phyloP scores from a whole-genome alignment of 2,113 vertebrate genomes.

The Psilopogon haemacephalus region DNA sequence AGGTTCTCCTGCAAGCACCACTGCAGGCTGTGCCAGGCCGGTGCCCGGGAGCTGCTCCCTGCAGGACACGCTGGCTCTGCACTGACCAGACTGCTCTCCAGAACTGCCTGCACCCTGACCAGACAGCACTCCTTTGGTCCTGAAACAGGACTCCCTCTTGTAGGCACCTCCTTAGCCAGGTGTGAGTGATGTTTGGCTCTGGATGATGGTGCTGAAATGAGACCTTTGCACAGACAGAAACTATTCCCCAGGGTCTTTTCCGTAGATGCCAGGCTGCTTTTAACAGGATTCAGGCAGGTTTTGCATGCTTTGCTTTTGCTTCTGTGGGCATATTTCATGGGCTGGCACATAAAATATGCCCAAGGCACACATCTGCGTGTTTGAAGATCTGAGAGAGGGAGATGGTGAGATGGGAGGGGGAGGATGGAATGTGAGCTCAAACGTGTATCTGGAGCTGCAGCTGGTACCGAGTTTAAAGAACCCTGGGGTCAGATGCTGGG shows the following conservation, averaged over 20 bases:
- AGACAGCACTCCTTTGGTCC: neutral
- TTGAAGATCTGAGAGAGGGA: neutral
- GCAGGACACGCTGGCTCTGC: neutral
- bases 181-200: neutral
- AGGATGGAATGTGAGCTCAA: neutral
- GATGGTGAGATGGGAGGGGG: fast-evolving
- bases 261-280: neutral
- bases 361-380: neutral
- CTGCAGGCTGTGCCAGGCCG: neutral
- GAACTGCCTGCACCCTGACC: neutral
- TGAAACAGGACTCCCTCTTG: neutral
- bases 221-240: neutral
- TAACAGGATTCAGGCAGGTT: neutral
- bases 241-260: neutral
- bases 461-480: neutral
- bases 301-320: neutral
- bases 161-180: neutral
- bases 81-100: neutral
- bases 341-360: neutral
- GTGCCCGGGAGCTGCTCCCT: neutral
- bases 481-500: neutral
- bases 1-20: neutral
- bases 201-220: neutral
- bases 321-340: neutral
- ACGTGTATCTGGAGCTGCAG: neutral